Evolutionary conservation across 2,797 vertebrate genomes (phyloP).

Genomic region (Echiichthys vipera): DNA sequence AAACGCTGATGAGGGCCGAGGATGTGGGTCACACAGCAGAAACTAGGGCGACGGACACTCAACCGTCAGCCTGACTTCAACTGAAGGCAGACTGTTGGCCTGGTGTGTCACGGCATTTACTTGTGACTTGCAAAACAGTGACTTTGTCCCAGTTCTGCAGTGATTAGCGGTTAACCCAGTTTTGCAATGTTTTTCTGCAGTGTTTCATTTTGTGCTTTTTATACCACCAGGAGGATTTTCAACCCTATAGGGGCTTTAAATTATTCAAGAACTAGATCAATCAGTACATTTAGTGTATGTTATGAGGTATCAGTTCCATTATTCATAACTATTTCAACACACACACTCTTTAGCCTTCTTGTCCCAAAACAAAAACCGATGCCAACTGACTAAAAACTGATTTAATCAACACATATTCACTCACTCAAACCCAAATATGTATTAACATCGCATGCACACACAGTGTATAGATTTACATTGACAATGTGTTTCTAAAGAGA

Average conservation of each 20-base stretch:
- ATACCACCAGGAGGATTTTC: background rate
- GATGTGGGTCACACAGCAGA: too few species aligned
- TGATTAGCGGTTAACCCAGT: background rate
- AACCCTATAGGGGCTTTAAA: background rate
- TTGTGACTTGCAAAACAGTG: too few species aligned
- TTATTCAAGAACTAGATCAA: background rate
- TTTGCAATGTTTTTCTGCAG: background rate
- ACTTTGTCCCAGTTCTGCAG: too few species aligned
- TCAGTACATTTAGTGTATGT: background rate
- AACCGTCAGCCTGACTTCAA: too few species aligned
- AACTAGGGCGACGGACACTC: too few species aligned
- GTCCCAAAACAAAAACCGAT: background rate
- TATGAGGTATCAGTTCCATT: background rate
- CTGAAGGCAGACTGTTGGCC: too few species aligned
- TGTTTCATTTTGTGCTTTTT: background rate
- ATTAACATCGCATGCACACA: background rate
- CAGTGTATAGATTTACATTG: slow-evolving; percentile 13
- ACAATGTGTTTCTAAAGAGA: slow-evolving; percentile 37
- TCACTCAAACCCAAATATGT: background rate
- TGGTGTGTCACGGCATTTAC: too few species aligned
- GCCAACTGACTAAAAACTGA: background rate
- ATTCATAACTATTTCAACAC: background rate
- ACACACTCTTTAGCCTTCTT: background rate
- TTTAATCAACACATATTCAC: background rate
- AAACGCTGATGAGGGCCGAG: too few species aligned